Evolutionary conservation across 2,113 vertebrate genomes (phyloP), one percentile per base, ranked within the genome.

Genomic region (Notothenia coriiceps): DNA sequence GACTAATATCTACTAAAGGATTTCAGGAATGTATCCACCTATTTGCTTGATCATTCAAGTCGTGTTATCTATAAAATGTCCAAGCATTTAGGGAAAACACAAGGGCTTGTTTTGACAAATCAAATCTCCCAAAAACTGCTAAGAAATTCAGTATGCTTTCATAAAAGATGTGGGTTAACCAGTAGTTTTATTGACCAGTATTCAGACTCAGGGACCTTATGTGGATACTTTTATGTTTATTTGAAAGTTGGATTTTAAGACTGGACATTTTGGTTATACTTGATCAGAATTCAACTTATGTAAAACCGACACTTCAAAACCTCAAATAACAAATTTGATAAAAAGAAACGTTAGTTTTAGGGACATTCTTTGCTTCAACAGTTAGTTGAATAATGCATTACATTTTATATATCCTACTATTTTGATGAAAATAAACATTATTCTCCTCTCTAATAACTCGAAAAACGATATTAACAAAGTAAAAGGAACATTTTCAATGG

Each of bases 31-130:
- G 54, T 9, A 9, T 40, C 5, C 35, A 40, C 35, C 35, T 40
- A 40, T 40, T 40, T 59, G 15, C 8, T 7, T 5, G 8, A 33
- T 5, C 29, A n/a, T 15, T 61, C 18, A 52, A 25, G 33, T 62
- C 0, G 0, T 25, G 62, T 29, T 0, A 52, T 43, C n/a, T 44
- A 3, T 73, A 10, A 18, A 18, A 17, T 40, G 15, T 59, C 7
- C 3, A 10, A 59, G 14, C 29, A 56, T 25, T 56, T 0, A 25
- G 11, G 2, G 13, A 56, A 59, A 33, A 5, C 25, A 0, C 33
- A 60, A 57, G 55, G 12, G 57, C 29, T 60, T 60, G 57, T 60
- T 60, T 60, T 33, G 57, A 35, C 29, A 33, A 60, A 60, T 29
- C 29, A 60, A 33, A 25, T 17, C 14, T 10, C 6, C 25, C 17